Evolutionary conservation across 2,113 vertebrate genomes (phyloP).

Genomic region (Fregata magnificens): DNA sequence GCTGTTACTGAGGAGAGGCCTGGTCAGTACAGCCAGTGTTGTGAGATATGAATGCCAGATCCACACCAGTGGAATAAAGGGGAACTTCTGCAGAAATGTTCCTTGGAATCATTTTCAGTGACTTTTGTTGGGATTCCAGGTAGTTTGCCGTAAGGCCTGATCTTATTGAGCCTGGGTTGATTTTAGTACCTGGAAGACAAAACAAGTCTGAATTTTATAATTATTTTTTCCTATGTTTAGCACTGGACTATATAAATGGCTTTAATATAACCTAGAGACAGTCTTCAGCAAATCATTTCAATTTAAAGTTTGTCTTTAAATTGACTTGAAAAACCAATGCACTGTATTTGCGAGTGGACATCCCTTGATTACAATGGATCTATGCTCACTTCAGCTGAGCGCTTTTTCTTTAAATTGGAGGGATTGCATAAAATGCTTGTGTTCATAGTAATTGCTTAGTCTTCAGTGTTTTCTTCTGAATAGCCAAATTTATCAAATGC

Average conservation of each 20-base stretch:
- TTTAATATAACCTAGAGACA: background rate
- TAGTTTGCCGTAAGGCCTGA: background rate
- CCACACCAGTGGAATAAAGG: background rate
- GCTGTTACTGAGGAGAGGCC: background rate
- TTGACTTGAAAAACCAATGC: background rate
- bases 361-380: background rate
- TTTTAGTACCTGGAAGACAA: background rate
- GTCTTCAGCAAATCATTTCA: background rate
- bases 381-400: background rate
- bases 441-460: background rate
- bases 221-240: background rate
- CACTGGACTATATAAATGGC: background rate
- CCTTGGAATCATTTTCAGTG: background rate
- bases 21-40: background rate
- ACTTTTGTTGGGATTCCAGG: background rate
- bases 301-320: background rate
- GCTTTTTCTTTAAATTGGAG: background rate
- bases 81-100: background rate
- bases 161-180: background rate
- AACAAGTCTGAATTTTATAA: background rate
- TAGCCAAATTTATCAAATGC: background rate
- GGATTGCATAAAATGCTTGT: background rate
- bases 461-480: background rate
- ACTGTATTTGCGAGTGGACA: background rate
- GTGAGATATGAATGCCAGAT: background rate